Percentiles rank a stretch among this genome's conserved stretches.
phyloP scores from a whole-genome alignment of 2,888 invertebrate genomes.

The Tubiluchus corallicola region DNA sequence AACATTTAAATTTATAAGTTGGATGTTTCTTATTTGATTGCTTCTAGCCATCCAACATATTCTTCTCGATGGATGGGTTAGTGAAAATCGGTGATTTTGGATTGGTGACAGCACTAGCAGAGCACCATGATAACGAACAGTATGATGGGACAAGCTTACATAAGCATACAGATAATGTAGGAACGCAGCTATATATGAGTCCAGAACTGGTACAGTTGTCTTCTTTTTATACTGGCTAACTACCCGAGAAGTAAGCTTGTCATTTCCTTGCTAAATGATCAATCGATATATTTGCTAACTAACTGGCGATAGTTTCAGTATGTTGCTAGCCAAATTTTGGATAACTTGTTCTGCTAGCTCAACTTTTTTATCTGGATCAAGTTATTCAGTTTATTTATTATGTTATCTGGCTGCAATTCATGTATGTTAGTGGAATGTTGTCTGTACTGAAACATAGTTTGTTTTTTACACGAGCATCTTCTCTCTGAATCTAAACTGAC shows the following conservation, averaged over 20 bases:
- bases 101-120: conserved; percentile 71
- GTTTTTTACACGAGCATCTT: no score
- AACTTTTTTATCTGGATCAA: no score
- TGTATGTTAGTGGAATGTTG: no score
- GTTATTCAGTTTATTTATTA: no score
- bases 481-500: no score
- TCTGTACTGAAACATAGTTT: no score
- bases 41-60: conserved; percentile 63
- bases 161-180: conserved; percentile 38
- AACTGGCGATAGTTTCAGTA: no score
- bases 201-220: conserved; percentile 55
- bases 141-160: conserved; percentile 9
- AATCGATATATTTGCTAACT: no score
- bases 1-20: conserved; percentile 8
- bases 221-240: neutral
- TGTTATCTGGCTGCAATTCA: no score
- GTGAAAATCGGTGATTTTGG: conserved; percentile 97
- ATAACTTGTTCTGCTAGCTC: no score
- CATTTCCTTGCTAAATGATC: conserved; percentile 9
- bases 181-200: conserved; percentile 93
- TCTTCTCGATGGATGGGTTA: conserved; percentile 71
- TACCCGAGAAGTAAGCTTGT: conserved; percentile 7
- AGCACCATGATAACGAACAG: conserved; percentile 15
- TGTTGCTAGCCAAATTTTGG: no score
- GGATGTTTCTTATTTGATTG: conserved; percentile 10